Evolutionary conservation across 2,888 invertebrate species (phyloP).

Genomic region (Drosophila antonietae): DNA sequence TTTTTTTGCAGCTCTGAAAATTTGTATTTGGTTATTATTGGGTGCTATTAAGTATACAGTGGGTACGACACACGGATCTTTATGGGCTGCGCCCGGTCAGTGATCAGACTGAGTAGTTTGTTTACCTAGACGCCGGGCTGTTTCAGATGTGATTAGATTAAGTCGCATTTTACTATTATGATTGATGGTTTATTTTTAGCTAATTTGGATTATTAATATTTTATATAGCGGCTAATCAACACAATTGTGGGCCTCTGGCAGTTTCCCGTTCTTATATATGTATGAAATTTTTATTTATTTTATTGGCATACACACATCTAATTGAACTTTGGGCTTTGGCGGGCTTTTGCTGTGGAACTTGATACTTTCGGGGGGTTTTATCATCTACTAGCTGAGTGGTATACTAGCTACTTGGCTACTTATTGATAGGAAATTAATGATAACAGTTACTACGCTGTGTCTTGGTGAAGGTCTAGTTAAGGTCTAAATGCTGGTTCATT

Average conservation of each 20-base stretch:
- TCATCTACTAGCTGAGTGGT: constrained; percentile 38
- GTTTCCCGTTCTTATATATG: constrained; percentile 6
- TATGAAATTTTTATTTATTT: constrained; percentile 14
- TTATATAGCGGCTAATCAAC: constrained; percentile 58
- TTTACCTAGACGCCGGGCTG: constrained; percentile 77
- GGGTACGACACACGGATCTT: constrained; percentile 11
- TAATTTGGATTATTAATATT: constrained; percentile 72
- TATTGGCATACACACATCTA: constrained; percentile 41
- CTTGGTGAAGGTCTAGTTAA: constrained; percentile 10
- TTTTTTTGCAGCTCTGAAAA: constrained; percentile 4
- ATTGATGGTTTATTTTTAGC: constrained; percentile 76
- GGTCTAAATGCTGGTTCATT: constrained; percentile 6
- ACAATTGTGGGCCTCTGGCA: constrained; percentile 22
- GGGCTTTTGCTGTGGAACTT: constrained; percentile 13
- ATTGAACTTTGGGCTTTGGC: constrained; percentile 58
- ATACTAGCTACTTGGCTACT: constrained; percentile 17
- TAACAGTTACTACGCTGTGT: constrained; percentile 22
- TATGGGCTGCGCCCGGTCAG: constrained; percentile 21
- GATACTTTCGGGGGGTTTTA: constrained; percentile 26
- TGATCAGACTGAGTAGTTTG: constrained; percentile 54
- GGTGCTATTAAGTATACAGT: constrained; percentile 9
- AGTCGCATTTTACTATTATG: constrained; percentile 53
- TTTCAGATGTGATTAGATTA: constrained; percentile 70
- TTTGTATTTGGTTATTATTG: constrained; percentile 14
- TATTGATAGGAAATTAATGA: constrained; percentile 34